phyloP scores from a whole-genome alignment of 1,140 invertebrate genomes.

The Zeugodacus cucurbitae region DNA sequence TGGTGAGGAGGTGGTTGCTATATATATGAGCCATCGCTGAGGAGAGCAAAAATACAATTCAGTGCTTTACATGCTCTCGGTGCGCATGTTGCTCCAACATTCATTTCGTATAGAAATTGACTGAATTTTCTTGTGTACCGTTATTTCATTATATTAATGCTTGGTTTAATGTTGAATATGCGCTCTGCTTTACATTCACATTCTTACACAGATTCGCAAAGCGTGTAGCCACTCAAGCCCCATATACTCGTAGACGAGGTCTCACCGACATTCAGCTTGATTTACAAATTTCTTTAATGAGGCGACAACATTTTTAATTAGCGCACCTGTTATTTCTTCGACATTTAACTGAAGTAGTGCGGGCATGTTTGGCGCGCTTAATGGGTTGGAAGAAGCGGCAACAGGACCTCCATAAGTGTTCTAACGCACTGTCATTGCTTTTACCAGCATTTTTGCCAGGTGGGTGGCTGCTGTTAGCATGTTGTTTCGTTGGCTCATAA shows the following conservation, averaged over 20 bases:
- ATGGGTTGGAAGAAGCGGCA: not conserved
- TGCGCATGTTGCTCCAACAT: not conserved
- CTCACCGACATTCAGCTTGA: not conserved
- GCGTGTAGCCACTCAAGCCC: not conserved
- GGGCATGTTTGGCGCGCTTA: not conserved
- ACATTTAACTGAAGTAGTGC: conserved; percentile 17
- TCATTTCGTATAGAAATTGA: not conserved
- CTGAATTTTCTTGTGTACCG: not conserved
- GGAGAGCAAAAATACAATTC: not conserved
- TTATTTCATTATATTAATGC: not conserved
- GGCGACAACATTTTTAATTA: conserved; percentile 47
- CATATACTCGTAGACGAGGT: not conserved
- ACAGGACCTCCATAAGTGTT: too few species aligned
- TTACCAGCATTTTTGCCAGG: too few species aligned
- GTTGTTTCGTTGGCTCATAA: conserved; percentile 12
- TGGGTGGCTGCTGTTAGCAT: not conserved
- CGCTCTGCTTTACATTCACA: not conserved
- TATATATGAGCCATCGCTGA: not conserved
- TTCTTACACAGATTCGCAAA: not conserved
- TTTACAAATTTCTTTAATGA: conserved; percentile 45
- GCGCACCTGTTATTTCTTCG: conserved; percentile 44
- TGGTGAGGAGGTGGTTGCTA: not conserved
- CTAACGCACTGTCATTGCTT: too few species aligned
- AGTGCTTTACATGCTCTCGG: too few species aligned
- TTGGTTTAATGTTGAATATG: too few species aligned